Evolutionary conservation across 2,113 vertebrate genomes (phyloP).

Genomic region (Cavia aperea): DNA sequence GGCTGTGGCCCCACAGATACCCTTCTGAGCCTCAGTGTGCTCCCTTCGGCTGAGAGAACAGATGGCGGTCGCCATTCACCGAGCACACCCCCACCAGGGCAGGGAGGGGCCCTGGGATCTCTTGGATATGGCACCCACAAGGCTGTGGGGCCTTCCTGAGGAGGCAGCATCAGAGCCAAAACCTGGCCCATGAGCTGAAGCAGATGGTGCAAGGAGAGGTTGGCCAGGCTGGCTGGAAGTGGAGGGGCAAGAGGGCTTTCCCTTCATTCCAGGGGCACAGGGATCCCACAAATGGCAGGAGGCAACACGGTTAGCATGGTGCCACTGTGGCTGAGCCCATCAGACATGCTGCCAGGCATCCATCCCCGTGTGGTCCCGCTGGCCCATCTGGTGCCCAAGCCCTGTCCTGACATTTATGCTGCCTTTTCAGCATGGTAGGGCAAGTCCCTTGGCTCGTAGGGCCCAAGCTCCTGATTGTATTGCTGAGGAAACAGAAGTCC

Average conservation of each 20-base stretch:
- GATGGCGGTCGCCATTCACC: neutral
- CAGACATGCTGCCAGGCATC: neutral
- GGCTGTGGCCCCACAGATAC: neutral
- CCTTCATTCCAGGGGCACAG: neutral
- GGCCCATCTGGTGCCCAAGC: neutral
- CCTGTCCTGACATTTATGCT: neutral
- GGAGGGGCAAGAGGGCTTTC: neutral
- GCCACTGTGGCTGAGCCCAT: neutral
- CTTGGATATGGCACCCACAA: neutral
- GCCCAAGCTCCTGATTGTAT: neutral
- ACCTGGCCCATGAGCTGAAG: neutral
- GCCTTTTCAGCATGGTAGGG: neutral
- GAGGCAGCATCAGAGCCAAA: neutral
- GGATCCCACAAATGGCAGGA: neutral
- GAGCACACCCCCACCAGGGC: neutral
- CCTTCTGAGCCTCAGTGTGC: rapidly evolving
- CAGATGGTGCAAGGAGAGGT: neutral
- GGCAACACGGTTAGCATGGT: too few species aligned
- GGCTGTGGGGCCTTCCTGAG: neutral
- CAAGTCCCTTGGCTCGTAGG: neutral
- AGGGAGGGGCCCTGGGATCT: neutral
- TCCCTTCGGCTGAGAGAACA: neutral
- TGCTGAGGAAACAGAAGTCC: neutral
- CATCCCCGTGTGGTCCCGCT: neutral
- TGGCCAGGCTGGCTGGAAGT: neutral